Evolutionary conservation across 2,113 vertebrate genomes (phyloP), one percentile per base, ranked within the genome.

Genomic region (Tautogolabrus adspersus): DNA sequence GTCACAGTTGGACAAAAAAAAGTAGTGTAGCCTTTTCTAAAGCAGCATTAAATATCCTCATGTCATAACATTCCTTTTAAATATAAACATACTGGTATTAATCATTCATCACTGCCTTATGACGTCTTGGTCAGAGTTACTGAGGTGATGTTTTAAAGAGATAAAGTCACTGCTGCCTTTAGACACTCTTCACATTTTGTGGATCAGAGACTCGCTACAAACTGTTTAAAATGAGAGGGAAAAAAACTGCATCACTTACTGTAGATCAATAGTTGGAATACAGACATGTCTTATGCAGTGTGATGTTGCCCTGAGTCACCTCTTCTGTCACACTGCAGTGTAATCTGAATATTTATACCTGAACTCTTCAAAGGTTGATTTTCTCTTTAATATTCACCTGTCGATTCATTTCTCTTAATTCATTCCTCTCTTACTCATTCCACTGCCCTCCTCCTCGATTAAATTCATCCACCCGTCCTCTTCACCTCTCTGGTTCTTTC

Each of bases 341-440:
- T 16, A 46, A 64, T 58, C 34, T 80, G 63, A 62, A 63, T 59
- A 66, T 72, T 83, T 74, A 64, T 77, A 60, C 68, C 74, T 6
- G 10, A 73, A 8, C 38, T 9, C 1, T 52, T 72, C 54, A 75
- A 66, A 42, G 40, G 11, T 42, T 42, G 40, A 42, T 10, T 10
- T 11, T 11, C 40, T 42, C 9, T 42, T 42, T 42, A 42, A 70
- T 67, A 79, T 71, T 70, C 67, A 66, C 63, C 70, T 12, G 56
- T 22, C 8, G 22, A 69, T 61, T 37, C 15, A 61, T 38, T 51
- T 22, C 11, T 72, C 38, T 57, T 23, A 34, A 52, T 52, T 55
- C 34, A 26, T 82, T 56, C 21, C 12, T 72, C 66, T 59, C 54
- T 74, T 61, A 72, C 62, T 19, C 58, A 13, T 62, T 57, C 37